These are phyloP conservation scores for Heliangelus exortis DNA, from an alignment of 2,797 vertebrate genomes.

Conservation along the genomic window DNA sequence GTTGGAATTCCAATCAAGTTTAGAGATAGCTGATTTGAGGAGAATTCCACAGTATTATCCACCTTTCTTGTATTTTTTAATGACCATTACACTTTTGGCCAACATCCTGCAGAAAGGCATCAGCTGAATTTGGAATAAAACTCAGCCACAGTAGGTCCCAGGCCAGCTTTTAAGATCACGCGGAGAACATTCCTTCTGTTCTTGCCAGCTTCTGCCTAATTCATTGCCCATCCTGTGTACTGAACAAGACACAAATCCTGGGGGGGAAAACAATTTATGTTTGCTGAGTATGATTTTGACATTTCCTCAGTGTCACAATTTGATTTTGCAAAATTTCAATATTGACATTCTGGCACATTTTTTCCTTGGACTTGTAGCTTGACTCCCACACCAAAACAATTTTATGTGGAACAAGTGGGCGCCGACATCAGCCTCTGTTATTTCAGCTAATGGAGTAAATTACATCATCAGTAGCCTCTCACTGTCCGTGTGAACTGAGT, in stretches of 20 bases:
- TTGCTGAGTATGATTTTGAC: background rate
- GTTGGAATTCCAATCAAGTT: background rate
- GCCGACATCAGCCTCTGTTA: background rate
- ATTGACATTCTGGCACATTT: background rate
- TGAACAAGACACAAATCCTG: background rate
- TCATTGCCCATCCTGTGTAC: background rate
- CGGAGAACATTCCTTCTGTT: background rate
- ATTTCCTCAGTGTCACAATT: background rate
- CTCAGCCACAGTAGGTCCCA: background rate
- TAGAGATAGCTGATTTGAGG: background rate
- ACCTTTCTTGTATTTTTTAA: background rate
- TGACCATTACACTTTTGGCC: background rate
- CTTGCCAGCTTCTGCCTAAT: background rate
- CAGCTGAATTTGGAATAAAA: background rate
- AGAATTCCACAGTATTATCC: background rate
- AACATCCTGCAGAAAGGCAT: background rate
- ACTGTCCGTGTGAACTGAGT: background rate
- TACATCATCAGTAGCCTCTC: accelerated
- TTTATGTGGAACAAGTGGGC: background rate
- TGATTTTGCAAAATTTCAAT: background rate
- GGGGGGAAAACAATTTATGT: background rate
- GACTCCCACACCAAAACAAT: background rate
- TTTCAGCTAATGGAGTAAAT: background rate
- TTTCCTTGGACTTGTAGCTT: background rate
- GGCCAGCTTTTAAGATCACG: background rate